These are phyloP conservation scores for Hystrix cristata DNA, from an alignment of 2,113 vertebrate species.

Conservation along the genomic window DNA sequence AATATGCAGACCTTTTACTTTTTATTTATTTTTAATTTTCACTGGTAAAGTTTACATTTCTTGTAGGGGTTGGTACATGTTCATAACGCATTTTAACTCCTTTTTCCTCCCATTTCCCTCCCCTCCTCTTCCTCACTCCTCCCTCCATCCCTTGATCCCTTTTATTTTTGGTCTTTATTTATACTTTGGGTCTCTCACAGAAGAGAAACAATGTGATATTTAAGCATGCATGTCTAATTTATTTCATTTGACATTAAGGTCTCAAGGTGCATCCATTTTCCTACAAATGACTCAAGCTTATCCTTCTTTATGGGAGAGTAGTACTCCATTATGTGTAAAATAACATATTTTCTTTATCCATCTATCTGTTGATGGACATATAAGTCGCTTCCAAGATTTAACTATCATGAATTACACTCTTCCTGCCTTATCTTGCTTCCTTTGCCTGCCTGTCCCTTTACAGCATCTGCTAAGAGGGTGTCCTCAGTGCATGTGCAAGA, in stretches of 20 bases:
- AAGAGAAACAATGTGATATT: background rate
- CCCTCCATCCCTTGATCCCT: background rate
- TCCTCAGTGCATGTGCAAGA: background rate
- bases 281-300: background rate
- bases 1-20: background rate
- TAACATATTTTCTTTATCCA: background rate
- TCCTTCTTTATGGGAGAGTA: background rate
- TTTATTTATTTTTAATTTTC: background rate
- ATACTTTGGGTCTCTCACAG: background rate
- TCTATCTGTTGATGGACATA: background rate
- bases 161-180: background rate
- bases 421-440: background rate
- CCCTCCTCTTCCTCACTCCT: background rate
- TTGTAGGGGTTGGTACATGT: background rate
- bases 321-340: background rate
- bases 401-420: background rate
- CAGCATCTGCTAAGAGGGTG: background rate
- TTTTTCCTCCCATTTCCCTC: background rate
- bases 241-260: background rate
- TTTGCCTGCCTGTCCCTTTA: too few species aligned
- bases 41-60: background rate
- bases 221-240: background rate
- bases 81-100: background rate
- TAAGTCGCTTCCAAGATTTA: background rate
- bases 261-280: background rate